Conservation (phyloP, 1,140 invertebrate species). For the Proales similis region DNA sequence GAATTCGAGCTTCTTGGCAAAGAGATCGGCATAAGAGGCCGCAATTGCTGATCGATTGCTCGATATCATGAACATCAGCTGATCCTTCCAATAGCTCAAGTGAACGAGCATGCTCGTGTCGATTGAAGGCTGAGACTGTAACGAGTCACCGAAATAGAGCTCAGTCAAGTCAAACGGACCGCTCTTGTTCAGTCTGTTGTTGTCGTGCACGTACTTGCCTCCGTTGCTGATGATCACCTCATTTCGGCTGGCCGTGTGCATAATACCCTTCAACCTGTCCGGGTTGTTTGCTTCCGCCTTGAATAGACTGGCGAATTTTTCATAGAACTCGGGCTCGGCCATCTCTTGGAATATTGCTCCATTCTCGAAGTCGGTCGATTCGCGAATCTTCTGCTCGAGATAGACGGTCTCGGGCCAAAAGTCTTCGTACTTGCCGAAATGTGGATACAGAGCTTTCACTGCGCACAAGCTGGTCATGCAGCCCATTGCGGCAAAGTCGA, state of each 20-base stretch:
- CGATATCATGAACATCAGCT: conserved; percentile 35
- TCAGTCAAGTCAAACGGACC: not conserved
- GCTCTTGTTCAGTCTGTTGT: not conserved
- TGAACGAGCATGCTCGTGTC: conserved; percentile 11
- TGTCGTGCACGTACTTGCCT: conserved; percentile 3
- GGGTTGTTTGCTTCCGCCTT: no score
- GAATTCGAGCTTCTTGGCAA: no score
- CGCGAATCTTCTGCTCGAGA: conserved; percentile 4
- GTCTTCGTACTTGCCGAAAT: conserved; percentile 28
- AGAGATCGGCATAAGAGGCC: no score
- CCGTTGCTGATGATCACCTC: conserved; percentile 25
- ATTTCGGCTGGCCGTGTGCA: no score
- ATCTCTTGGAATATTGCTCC: conserved; percentile 11
- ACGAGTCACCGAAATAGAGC: conserved; percentile 24
- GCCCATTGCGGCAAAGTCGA: conserved; percentile 23
- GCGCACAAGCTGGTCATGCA: conserved; percentile 13
- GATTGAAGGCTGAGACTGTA: not conserved
- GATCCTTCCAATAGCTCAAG: conserved; percentile 16
- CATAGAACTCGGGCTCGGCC: no score
- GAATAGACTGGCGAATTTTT: no score
- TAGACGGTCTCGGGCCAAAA: conserved; percentile 7
- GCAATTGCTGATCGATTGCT: conserved; percentile 23
- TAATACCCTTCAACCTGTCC: no score
- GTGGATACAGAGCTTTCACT: conserved; percentile 17
- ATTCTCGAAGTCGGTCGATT: not conserved